phyloP scores from a whole-genome alignment of 2,113 vertebrate genomes.

The Kryptolebias marmoratus region DNA sequence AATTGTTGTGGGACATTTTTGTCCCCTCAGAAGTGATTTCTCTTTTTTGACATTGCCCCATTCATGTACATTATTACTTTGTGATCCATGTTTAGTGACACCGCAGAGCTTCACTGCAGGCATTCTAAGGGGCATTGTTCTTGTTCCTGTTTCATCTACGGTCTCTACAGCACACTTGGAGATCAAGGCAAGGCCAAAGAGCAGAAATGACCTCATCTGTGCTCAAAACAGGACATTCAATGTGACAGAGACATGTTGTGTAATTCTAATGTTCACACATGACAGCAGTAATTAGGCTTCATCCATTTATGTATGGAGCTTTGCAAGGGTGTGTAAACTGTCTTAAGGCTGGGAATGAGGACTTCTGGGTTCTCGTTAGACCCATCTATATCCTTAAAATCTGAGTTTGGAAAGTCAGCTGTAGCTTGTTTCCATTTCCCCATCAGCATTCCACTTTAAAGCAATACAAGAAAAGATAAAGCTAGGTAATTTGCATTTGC shows the following conservation, averaged over 20 bases:
- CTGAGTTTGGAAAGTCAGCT: no score
- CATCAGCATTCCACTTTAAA: background rate
- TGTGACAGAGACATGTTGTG: constrained; percentile 24
- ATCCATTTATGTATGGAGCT: background rate
- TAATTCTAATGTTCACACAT: constrained; percentile 46
- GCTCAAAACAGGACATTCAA: constrained; percentile 23
- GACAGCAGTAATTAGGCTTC: constrained; percentile 61
- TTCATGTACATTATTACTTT: constrained; percentile 17
- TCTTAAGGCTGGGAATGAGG: background rate
- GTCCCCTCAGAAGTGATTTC: constrained; percentile 48
- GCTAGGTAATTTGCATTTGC: no score
- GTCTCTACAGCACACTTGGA: constrained; percentile 15
- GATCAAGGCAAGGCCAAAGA: constrained; percentile 15
- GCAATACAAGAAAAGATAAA: background rate
- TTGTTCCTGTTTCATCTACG: constrained; percentile 11
- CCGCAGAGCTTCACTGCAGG: constrained; percentile 12
- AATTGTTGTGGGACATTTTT: constrained; percentile 27
- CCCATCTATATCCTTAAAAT: no score
- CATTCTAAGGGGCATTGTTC: constrained; percentile 16
- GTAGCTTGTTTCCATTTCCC: background rate
- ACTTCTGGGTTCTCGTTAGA: no score
- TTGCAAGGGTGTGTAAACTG: background rate
- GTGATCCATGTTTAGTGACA: constrained; percentile 51
- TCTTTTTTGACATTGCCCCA: constrained; percentile 50
- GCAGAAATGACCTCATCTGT: constrained; percentile 31